Base-by-base conservation (phyloP, 1,140 invertebrate genomes). In the Dinothrombium tinctorium region DNA sequence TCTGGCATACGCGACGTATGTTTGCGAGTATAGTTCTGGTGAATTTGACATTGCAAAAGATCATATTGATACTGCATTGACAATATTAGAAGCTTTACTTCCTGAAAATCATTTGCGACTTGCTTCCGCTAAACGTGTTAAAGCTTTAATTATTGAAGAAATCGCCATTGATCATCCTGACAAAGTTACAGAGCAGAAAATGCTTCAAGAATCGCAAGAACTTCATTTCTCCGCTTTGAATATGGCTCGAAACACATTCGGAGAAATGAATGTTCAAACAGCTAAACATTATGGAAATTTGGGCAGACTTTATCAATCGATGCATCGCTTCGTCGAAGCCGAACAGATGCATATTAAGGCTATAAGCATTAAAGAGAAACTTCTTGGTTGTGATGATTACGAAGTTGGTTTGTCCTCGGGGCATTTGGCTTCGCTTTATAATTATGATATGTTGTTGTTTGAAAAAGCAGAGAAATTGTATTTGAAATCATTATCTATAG, bases 241-340 rank as follows among this genome's bases (percentile, higher is more conserved):
- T 22, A 59, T 86, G 41, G 71, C 78, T 2, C 68, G 70, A 54
- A 66, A 71, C 51, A 71, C 74, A 1, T 86, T 89, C 56, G 84
- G 83, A 4, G 80, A 87, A 59, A 71, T 72, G 54, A 89, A 89
- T 59, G 78, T 90, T 8, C 81, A 87, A 61, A 89, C 82, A 4
- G 82, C 83, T 3, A 90, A 89, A 55, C 81, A 89, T 57, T 90
- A 87, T 59, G 83, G 83, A 2, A 90, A 92, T 61, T 63, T 92
- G 33, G 84, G 83, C 33, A 55, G 72, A 23, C 64, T 92, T 3
- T 90, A 87, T 64, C 83, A 92, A 60, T 83, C 77, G 48, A 86
- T 89, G 80, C 71, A 71, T 51, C 69, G 71, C 54, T 86, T 71
- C 59, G 59, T 73, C 58, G 71, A 81, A 54, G 80, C 83, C 1